Base-by-base conservation (phyloP, 1,140 invertebrate genomes). In the Lordiphosa collinella region DNA sequence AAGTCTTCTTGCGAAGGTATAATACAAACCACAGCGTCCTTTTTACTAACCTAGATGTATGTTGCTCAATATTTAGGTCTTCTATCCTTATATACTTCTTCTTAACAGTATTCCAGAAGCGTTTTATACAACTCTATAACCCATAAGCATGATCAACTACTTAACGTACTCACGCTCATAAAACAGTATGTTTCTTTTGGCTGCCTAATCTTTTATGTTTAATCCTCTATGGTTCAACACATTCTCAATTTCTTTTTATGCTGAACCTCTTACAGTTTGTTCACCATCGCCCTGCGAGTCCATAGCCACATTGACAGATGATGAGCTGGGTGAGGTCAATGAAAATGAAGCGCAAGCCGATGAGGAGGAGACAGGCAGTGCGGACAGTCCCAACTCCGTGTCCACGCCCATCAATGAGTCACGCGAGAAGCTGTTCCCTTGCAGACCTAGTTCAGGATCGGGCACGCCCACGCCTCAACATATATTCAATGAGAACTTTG, bases 231-330 rank as follows among this genome's bases (percentile, higher is more conserved):
- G n/a, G n/a, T 7, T n/a, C 6, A 3, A 29, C 12, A 11, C 11
- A 0, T 35, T 37, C 13, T 61, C 40, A 51, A 31, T 29, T 2
- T 4, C n/a, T 5, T 16, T 36, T 14, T 38, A 34, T 34, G 9
- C 16, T 9, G 31, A 92, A 91, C 0, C 79, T 10, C 94, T 44
- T 73, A 88, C 91, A 46, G 93, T 92, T 3, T 92, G 93, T 56
- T 95, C 94, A 29, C 94, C 94, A 0, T 95, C 94, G 7, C 94
- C 94, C 0, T 93, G 93, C 61, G 93, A 93, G 48, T 95, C 93
- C 6, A 89, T 95, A 8, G 91, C 91, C 43, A 94, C 93, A 41
- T 90, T 92, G 3, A 90, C 91, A 8, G 91, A 92, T 61, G 89
- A 89, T 25, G 90, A 92, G 2, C 89, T 89, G 25, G 90, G 89